Evolutionary conservation across 2,113 vertebrate species (phyloP).

Genomic region (Lepus americanus): DNA sequence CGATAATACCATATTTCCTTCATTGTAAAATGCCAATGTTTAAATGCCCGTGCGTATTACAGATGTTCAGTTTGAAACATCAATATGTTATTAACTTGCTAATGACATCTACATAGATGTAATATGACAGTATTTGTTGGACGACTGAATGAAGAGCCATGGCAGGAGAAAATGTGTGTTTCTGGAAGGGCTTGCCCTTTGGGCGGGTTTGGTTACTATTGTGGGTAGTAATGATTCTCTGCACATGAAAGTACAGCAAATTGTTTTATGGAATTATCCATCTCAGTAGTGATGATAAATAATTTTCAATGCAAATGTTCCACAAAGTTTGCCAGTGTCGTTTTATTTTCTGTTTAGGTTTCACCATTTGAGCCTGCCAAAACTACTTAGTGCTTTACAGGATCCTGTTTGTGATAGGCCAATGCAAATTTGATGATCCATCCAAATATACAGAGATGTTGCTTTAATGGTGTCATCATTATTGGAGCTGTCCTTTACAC

Average conservation of each 20-base stretch:
- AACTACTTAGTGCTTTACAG: slow-evolving; percentile 57
- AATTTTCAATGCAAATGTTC: slow-evolving; percentile 68
- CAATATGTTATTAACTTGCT: slow-evolving; percentile 38
- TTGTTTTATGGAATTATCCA: slow-evolving; percentile 8
- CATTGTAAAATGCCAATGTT: slow-evolving; percentile 38
- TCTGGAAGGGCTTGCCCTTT: background rate
- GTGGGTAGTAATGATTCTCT: background rate
- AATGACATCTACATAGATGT: background rate
- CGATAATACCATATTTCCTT: background rate
- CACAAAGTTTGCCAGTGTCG: slow-evolving; percentile 46
- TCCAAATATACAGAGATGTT: slow-evolving; percentile 73
- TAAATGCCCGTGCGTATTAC: background rate
- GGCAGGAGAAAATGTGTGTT: background rate
- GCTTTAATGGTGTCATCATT: slow-evolving; percentile 77
- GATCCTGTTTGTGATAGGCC: slow-evolving; percentile 40
- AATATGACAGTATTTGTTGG: background rate
- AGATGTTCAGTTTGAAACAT: slow-evolving; percentile 53
- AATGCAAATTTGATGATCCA: slow-evolving; percentile 69
- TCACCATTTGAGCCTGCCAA: slow-evolving; percentile 65
- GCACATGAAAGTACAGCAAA: slow-evolving; percentile 31
- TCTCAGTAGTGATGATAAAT: slow-evolving; percentile 61
- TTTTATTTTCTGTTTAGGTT: slow-evolving; percentile 67
- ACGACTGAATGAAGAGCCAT: background rate
- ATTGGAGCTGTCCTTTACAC: slow-evolving; percentile 71
- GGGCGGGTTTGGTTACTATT: background rate